Base-by-base conservation (phyloP, 2,888 invertebrate genomes). In the Malthinus seriepunctatus region DNA sequence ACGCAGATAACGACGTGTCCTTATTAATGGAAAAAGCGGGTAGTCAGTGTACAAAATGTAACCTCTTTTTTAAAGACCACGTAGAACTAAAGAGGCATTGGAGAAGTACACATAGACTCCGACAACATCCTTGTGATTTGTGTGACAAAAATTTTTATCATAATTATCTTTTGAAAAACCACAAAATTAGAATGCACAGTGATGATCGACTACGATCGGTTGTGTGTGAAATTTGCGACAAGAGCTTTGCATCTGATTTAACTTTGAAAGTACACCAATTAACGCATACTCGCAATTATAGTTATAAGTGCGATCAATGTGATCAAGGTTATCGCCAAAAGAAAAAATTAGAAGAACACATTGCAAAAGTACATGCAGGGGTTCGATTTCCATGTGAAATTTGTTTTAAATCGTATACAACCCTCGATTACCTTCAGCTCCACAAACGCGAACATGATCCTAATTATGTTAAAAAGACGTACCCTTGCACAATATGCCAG, bases 361-460 rank as follows among this genome's bases (percentile, higher is more conserved):
- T 23, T 23, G 23, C 3, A 71, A 74, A 77, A 1, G 81, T 81
- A 73, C 79, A 76, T 76, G 72, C 73, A 70, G 78, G 79, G 60
- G 80, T 79, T 8, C 81, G 81, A 8, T 80, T 75, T 72, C 77
- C 79, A 65, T 82, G 82, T 71, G 74, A 78, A 33, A 74, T 79
- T 51, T 82, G 82, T 69, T 80, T 80, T 73, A 79, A 78, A 69
- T 71, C 78, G 56, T 82, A 80, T 75, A 75, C 79, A 38, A 77
- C 78, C 38, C 78, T 78, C 32, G 33, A 45, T n/a, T 53, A 53
- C 14, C 54, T 42, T n/a, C 60, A 58, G 32, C 60, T 52, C 2
- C 50, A 50, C 23, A 32, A 50, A 31, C 32, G 38, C 12, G 32
- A 12, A 7, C 50, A 50, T 9, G 11, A 23, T n/a, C n/a, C 38